Evolutionary conservation across 37 sponge, comb jelly and placozoan species (phyloP), one percentile per base, ranked within the genome.

Genomic region (Beroe forskalii): DNA sequence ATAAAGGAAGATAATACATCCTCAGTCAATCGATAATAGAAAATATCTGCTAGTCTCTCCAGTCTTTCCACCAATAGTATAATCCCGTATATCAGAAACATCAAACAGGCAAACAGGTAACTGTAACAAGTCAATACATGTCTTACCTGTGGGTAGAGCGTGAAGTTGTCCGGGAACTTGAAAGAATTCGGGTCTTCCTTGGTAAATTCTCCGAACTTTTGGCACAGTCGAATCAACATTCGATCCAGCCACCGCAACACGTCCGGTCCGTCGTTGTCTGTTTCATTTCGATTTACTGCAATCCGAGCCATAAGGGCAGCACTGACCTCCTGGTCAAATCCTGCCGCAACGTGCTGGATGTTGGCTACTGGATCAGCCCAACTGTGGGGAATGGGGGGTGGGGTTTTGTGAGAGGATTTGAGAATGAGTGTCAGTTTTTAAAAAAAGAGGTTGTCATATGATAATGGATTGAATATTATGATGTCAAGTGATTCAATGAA

Each of bases 221-320:
- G 99, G 64, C 99, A 99, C 91, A 99, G 55, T 91, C 99, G 67
- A 37, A 99, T 99, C 33, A 99, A 90, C 94, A 93, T 94, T 91
- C 97, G 91, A 90, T 99, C 99, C 62, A 99, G 91, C 97, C 97
- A 99, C 36, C 97, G 90, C 91, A 99, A 62, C 41, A 99, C 99
- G 63, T 99, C 99, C 0, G 99, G 97, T 42, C 97, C 97, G 67
- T 99, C 99, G 41, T 95, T 40, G n/a, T 41, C 43, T 44, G 89
- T 62, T 89, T 89, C 90, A 92, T 94, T 90, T 89, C 22, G 91
- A 41, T 90, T 90, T 4, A 96, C 93, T 0, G 97, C 99, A 72
- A 96, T 93, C 23, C 99, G 76, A 0, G 99, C 96, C 94, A 99
- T 92, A 41, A 95, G 69, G 25, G 94, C 99, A 0, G 99, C 96